Evolutionary conservation across 1,140 invertebrate genomes (phyloP), one percentile per base, ranked within the genome.

Genomic region (Stratiolaelaps scimitus): DNA sequence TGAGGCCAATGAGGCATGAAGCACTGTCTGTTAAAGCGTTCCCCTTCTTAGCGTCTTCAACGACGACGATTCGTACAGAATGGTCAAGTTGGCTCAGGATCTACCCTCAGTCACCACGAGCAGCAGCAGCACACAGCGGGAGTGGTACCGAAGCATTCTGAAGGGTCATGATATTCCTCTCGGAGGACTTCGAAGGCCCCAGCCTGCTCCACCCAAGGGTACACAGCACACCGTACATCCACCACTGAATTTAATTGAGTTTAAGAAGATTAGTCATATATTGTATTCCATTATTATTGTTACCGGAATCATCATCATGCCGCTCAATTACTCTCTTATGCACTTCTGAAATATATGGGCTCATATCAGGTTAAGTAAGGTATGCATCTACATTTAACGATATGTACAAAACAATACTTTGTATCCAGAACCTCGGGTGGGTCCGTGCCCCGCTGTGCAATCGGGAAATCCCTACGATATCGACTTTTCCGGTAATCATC

Each of bases 131-230:
- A 86, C 91, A 71, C 83, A 88, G 71, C 81, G 83, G 68, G 82
- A 85, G 67, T 83, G 84, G 6, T 94, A 94, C 75, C 84, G 86
- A 73, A 84, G 82, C n/a, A 82, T 91, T 65, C 88, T 91, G 74
- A 85, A 85, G 67, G 92, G 92, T 6, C 90, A 90, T 2, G 90
- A 95, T 78, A 86, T 90, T 0, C 89, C 89, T 28, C 78, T 92
- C 19, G 84, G 89, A 71, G 88, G 89, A 53, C 81, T 92, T 71
- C 80, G 88, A 30, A 91, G 92, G 75, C 83, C 84, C 43, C 87
- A 87, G n/a, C 90, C 90, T 7, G 85, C 89, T 74, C 81, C 82
- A 74, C 85, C 85, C 13, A 87, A 85, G 83, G 86, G 86, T 89
- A 78, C 78, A 80, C 70, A 67, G 29, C n/a, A 17, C 43, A 17